These are phyloP conservation scores for Brachyptera risi DNA, from an alignment of 2,888 invertebrate species.

Conservation along the genomic window DNA sequence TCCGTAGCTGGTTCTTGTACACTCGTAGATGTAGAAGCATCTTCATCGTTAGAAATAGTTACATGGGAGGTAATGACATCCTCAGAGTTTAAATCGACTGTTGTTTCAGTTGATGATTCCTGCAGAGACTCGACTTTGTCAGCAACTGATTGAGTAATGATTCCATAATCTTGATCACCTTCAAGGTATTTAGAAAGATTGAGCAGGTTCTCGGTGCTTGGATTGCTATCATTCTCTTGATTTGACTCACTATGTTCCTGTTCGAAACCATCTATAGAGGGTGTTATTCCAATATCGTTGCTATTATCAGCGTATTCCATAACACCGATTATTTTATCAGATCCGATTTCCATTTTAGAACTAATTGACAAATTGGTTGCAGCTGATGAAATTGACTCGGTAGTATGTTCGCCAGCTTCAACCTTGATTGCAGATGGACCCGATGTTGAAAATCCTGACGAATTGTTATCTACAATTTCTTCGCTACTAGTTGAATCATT, in stretches of 20 bases:
- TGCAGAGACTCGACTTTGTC: too few relatives aligned
- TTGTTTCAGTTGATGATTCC: too few relatives aligned
- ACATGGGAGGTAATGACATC: constrained; percentile 19
- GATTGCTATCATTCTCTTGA: constrained; percentile 33
- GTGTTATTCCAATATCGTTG: neutral
- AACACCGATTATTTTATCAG: neutral
- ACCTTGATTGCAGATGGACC: too few relatives aligned
- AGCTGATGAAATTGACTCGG: too few relatives aligned
- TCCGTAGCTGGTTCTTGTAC: neutral
- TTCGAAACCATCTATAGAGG: neutral
- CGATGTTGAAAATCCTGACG: too few relatives aligned
- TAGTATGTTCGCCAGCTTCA: too few relatives aligned
- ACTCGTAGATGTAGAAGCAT: constrained; percentile 1
- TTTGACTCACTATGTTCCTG: neutral
- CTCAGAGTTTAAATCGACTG: too few relatives aligned
- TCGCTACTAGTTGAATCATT: neutral
- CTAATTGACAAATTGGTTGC: too few relatives aligned
- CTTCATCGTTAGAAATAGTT: neutral
- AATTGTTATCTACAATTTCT: neutral
- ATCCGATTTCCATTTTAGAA: too few relatives aligned
- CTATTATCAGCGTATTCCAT: constrained; percentile 1
- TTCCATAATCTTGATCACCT: constrained; percentile 14
- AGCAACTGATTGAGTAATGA: constrained; percentile 23
- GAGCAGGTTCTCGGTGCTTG: constrained; percentile 26
- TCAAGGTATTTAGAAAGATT: constrained; percentile 27